A percentile compares a stretch with the other conserved stretches of the same genome.
Evolutionary conservation across 2,888 invertebrate species (phyloP).

Genomic region (Sphinx pinastri): DNA sequence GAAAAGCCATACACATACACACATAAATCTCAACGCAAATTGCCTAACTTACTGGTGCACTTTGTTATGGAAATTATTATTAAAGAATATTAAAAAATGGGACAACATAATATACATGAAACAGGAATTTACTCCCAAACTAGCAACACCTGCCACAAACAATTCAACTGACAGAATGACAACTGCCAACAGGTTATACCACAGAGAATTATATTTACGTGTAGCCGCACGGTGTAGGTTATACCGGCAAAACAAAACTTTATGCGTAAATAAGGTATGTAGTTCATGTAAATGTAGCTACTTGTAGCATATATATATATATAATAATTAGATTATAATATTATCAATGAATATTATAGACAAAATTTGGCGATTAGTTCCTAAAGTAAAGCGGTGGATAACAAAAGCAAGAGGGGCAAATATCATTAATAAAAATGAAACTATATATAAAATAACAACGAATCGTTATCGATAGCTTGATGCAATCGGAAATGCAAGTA

Average conservation of each 20-base stretch:
- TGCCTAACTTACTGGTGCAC: no score
- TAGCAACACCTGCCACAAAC: slow-evolving; percentile 1
- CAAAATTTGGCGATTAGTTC: neutral
- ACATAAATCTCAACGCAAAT: no score
- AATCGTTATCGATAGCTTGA: neutral
- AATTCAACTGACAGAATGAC: neutral
- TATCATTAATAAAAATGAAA: no score
- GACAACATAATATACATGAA: neutral
- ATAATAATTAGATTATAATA: neutral
- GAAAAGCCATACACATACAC: no score
- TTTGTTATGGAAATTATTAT: no score
- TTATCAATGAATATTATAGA: neutral
- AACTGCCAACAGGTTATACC: neutral
- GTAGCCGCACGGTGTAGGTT: neutral
- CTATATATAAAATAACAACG: neutral
- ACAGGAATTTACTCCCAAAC: neutral
- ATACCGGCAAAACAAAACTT: slow-evolving; percentile 19
- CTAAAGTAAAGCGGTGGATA: no score
- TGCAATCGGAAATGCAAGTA: slow-evolving; percentile 1
- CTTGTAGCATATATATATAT: neutral
- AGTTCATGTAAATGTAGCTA: neutral
- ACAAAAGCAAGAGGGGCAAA: no score
- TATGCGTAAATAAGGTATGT: neutral
- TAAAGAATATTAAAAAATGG: neutral
- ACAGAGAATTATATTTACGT: neutral